These are phyloP conservation scores for Donacobius atricapilla DNA, from an alignment of 2,113 vertebrate species.

Conservation along the genomic window DNA sequence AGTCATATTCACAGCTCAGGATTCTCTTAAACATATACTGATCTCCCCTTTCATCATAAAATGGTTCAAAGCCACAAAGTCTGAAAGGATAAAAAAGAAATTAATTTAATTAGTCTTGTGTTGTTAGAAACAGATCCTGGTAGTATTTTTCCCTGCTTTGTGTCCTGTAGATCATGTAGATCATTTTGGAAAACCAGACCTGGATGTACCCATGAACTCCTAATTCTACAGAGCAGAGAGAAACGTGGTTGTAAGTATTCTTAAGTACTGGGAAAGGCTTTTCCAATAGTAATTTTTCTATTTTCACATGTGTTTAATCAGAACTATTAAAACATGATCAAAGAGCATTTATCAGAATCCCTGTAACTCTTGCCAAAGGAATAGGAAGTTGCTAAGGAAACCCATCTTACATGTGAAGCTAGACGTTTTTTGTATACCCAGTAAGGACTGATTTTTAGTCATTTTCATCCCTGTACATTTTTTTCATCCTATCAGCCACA, in stretches of 20 bases:
- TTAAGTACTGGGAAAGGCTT: neutral
- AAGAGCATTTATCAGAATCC: neutral
- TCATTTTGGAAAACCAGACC: neutral
- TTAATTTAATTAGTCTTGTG: neutral
- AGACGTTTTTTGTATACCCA: neutral
- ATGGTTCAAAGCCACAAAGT: slow-evolving; percentile 89
- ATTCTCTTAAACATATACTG: slow-evolving; percentile 91
- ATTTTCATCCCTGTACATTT: neutral
- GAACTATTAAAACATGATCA: neutral
- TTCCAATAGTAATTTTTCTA: neutral
- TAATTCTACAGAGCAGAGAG: neutral
- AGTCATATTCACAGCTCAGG: slow-evolving; percentile 89
- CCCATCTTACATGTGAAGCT: neutral
- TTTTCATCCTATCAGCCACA: neutral
- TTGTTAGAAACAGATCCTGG: neutral
- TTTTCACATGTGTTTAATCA: neutral
- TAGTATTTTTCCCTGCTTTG: neutral
- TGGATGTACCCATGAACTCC: neutral
- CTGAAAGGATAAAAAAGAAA: slow-evolving; percentile 59
- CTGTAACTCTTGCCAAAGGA: neutral
- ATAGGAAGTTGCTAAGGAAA: neutral
- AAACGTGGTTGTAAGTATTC: neutral
- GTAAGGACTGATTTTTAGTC: neutral
- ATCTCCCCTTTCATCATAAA: slow-evolving; percentile 88
- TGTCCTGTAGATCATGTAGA: neutral